A percentile compares a stretch with the other conserved stretches of the same genome.
Conservation (phyloP, 2,888 invertebrate species). For the Hydrotaea diabolus region DNA sequence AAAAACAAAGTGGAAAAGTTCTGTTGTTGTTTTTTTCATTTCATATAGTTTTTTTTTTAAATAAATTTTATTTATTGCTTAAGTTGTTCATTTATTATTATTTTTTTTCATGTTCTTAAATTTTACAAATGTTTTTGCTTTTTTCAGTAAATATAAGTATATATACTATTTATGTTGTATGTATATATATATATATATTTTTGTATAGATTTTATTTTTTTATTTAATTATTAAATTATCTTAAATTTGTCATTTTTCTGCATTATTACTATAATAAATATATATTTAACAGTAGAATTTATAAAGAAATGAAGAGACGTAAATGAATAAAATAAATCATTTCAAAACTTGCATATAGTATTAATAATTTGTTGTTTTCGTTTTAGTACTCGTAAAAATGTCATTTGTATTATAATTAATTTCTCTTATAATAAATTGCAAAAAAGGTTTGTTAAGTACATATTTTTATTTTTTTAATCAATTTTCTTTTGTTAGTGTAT, state of each 20-base stretch:
- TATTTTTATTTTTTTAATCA: too few species aligned
- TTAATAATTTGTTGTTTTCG: background rate
- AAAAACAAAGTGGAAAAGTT: conserved; percentile 10
- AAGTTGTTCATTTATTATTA: conserved; percentile 53
- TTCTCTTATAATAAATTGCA: conserved; percentile 1
- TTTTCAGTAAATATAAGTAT: conserved; percentile 41
- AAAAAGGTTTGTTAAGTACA: background rate
- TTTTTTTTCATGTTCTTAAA: conserved; percentile 48
- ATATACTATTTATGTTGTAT: conserved; percentile 21
- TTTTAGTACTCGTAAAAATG: conserved; percentile 6
- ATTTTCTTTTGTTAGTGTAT: background rate
- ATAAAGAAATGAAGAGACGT: conserved; percentile 18
- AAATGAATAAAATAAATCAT: conserved; percentile 1
- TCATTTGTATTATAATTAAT: conserved; percentile 15
- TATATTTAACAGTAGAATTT: conserved; percentile 51
- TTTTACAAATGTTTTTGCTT: conserved; percentile 7
- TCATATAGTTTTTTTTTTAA: conserved; percentile 54
- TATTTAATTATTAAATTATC: conserved; percentile 17
- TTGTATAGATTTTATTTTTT: too few species aligned
- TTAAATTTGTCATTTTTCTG: background rate
- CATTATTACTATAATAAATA: conserved; percentile 1
- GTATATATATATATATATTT: background rate
- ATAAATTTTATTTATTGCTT: conserved; percentile 64
- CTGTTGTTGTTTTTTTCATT: conserved; percentile 34
- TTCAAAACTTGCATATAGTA: background rate